Percentiles rank a stretch among this genome's conserved stretches.
Conservation (phyloP, 2,113 vertebrate genomes). For the Mystacornis crossleyi region DNA sequence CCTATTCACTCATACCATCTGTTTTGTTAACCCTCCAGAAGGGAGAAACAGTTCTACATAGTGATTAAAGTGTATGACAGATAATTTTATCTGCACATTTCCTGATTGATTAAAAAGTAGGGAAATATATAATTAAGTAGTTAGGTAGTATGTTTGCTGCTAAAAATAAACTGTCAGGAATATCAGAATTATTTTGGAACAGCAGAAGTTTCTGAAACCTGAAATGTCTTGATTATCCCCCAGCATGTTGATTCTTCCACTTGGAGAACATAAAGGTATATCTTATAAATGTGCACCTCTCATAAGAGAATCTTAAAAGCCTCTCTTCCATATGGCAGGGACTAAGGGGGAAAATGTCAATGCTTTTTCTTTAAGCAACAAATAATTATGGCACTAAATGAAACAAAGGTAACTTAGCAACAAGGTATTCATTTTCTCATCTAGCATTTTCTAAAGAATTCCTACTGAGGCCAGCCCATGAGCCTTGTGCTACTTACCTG, state of each 20-base stretch:
- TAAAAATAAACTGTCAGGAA: neutral
- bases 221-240: constrained; percentile 2
- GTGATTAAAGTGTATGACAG: neutral
- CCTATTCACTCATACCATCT: constrained; percentile 14
- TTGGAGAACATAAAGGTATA: constrained; percentile 9
- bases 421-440: constrained; percentile 20
- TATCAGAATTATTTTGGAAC: neutral
- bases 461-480: neutral
- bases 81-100: neutral
- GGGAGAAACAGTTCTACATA: neutral
- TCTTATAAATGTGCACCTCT: neutral
- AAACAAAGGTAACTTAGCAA: constrained; percentile 66
- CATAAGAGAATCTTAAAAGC: constrained; percentile 47
- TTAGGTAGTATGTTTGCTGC: neutral
- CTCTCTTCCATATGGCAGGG: constrained; percentile 17
- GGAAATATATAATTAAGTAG: neutral
- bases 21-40: constrained; percentile 47
- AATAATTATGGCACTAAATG: constrained; percentile 47
- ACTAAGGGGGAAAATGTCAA: constrained; percentile 26
- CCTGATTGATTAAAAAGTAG: constrained; percentile 2
- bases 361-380: constrained; percentile 40
- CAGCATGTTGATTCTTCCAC: neutral
- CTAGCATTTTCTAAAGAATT: constrained; percentile 26
- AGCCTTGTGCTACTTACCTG: neutral
- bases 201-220: neutral